Conservation (phyloP, 2,113 vertebrate species). For the Dasyprocta punctata region DNA sequence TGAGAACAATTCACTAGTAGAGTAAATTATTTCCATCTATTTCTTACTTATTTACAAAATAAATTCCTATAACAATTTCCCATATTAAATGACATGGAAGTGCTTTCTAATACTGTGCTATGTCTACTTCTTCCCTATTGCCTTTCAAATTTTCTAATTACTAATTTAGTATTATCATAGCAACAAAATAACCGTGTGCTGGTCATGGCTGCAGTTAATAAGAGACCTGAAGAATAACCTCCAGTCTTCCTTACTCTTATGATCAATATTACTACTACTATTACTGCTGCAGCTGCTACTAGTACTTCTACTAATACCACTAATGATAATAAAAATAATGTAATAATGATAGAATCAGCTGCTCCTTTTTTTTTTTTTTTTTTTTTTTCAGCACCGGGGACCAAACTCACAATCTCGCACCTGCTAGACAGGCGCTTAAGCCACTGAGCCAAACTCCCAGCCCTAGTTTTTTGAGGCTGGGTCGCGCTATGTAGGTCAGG, state of each 20-base stretch:
- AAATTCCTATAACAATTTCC: neutral
- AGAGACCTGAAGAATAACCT: neutral
- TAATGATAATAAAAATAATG: no score
- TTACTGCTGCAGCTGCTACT: no score
- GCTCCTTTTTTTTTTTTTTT: neutral
- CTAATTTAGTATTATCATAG: neutral
- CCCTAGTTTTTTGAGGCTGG: no score
- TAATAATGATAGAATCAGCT: neutral
- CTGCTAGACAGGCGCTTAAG: no score
- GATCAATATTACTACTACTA: neutral
- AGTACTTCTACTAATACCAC: no score
- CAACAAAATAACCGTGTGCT: neutral
- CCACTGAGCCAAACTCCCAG: no score
- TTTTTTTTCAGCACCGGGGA: no score
- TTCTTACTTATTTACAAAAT: neutral
- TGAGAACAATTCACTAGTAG: neutral
- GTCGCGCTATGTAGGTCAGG: no score
- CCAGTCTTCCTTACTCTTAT: neutral
- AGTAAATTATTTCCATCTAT: neutral
- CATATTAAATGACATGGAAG: neutral
- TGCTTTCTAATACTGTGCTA: neutral
- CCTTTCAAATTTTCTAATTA: neutral
- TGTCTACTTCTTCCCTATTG: neutral
- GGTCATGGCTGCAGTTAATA: neutral
- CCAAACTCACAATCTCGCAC: no score